Percentiles rank a stretch among this genome's conserved stretches.
phyloP scores from a whole-genome alignment of 2,888 invertebrate species.

The Cecidostiba fungosa region DNA sequence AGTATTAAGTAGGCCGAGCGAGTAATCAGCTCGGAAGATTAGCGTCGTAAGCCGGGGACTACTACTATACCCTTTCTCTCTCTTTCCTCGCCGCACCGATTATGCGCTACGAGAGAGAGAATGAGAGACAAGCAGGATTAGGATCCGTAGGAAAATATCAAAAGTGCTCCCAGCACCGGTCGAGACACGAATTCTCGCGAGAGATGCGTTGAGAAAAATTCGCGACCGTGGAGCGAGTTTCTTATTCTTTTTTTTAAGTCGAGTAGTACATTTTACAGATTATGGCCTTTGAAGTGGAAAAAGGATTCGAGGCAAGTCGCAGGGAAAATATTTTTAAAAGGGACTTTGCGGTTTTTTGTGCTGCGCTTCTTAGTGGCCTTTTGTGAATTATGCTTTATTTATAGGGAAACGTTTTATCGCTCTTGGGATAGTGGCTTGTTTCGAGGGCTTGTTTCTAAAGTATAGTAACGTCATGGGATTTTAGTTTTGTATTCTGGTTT shows the following conservation, averaged over 20 bases:
- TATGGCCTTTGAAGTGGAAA: slow-evolving; percentile 50
- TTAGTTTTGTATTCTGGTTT: neutral
- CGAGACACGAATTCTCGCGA: slow-evolving; percentile 10
- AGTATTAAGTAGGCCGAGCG: slow-evolving; percentile 64
- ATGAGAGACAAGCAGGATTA: slow-evolving; percentile 52
- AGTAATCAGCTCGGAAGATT: slow-evolving; percentile 73
- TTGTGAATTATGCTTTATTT: neutral
- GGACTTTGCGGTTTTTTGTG: slow-evolving; percentile 1
- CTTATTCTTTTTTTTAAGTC: neutral
- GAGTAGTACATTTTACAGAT: slow-evolving; percentile 54
- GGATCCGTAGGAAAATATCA: slow-evolving; percentile 56
- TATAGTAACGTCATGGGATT: neutral
- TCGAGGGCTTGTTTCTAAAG: too few species aligned
- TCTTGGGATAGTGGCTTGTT: neutral
- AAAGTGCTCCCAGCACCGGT: slow-evolving; percentile 30
- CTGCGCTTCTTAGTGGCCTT: neutral
- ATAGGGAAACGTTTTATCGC: slow-evolving; percentile 15
- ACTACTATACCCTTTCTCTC: neutral
- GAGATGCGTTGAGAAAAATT: neutral
- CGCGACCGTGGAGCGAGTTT: neutral
- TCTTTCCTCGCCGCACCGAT: slow-evolving; percentile 1
- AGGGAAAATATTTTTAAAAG: slow-evolving; percentile 32
- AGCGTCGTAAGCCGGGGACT: slow-evolving; percentile 58
- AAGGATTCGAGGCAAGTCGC: slow-evolving; percentile 10
- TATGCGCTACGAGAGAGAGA: neutral